Evolutionary conservation across 2,113 vertebrate genomes (phyloP), one percentile per base, ranked within the genome.

Genomic region (Raphicerus campestris): DNA sequence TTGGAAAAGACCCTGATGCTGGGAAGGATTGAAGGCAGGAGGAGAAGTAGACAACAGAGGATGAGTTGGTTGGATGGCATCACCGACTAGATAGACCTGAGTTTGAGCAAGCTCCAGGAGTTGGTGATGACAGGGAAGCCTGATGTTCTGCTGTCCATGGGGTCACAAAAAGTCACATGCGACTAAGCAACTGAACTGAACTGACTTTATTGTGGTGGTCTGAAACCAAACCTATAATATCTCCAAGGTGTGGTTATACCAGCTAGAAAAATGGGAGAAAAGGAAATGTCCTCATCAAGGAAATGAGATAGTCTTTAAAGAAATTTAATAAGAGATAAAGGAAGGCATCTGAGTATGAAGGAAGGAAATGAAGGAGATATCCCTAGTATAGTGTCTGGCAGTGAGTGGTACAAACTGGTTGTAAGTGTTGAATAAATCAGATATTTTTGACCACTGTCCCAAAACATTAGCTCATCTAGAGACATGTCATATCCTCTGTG

Each of bases 311-410:
- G 26, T 75, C 39, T 45, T 84, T 75, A 17, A 93, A 91, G 93
- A 96, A 94, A 87, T 93, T 96, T 80, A 92, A 55, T 35, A 53
- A 26, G 86, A 82, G 26, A 83, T 92, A 28, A 92, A 89, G 42
- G 60, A 92, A 49, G 26, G 13, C 87, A 80, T 77, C 78, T 93
- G 30, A 51, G 30, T 77, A 28, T 83, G 60, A 66, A 87, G n/a
- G 39, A 95, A 91, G 51, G 19, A 30, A 73, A 77, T 32, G 42
- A 90, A 81, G n/a, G 51, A 82, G 15, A 55, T 51, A 11, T 51
- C 7, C 45, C 35, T 94, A 42, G 61, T 58, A 39, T 19, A 32
- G 24, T 63, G 42, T 75, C n/a, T 60, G 22, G 58, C 56, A 93
- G 8, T 75, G 45, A 94, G 35, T 88, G 20, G 63, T 83, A 30